Evolutionary conservation across 2,113 vertebrate genomes (phyloP).

Genomic region (Riparia riparia): DNA sequence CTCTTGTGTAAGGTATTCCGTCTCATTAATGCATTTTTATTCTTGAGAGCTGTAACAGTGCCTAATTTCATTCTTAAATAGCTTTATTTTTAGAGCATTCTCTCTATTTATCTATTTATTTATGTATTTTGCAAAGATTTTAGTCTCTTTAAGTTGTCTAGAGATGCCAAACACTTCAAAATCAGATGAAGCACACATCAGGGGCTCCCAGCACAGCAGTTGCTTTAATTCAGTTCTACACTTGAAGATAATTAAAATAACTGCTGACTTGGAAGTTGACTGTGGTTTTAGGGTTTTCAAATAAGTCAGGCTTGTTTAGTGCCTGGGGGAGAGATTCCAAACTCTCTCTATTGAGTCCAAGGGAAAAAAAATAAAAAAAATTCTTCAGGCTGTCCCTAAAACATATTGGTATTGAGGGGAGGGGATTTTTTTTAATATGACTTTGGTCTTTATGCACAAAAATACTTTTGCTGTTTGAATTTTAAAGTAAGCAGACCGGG

Average conservation of each 20-base stretch:
- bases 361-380: background rate
- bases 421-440: background rate
- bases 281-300: background rate
- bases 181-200: conserved; percentile 20
- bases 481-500: background rate
- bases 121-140: background rate
- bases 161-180: background rate
- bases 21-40: background rate
- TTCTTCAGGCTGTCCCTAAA: background rate
- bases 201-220: background rate
- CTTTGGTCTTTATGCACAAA: background rate
- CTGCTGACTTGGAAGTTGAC: background rate
- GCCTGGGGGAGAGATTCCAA: background rate
- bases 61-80: background rate
- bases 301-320: background rate
- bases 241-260: conserved; percentile 51
- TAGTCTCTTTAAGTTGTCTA: background rate
- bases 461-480: background rate
- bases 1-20: background rate
- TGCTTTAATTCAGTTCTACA: conserved; percentile 17
- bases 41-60: background rate
- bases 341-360: background rate
- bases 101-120: background rate
- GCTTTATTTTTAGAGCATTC: background rate
- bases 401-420: accelerated